phyloP scores from a whole-genome alignment of 2,888 invertebrate species.

The Panopea generosa region DNA sequence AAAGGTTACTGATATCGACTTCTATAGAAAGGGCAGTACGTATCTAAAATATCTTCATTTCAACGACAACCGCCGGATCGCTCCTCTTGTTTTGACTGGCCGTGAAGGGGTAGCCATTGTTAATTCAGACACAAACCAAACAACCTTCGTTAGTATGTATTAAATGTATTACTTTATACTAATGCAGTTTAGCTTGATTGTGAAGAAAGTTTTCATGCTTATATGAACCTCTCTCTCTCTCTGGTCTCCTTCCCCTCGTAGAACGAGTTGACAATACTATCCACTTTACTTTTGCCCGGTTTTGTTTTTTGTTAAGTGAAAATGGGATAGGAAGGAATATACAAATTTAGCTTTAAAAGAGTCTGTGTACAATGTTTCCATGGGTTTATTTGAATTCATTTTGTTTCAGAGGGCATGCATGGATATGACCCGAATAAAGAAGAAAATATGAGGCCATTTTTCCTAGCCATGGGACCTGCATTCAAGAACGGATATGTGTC shows the following conservation, averaged over 20 bases:
- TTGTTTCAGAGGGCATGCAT: slow-evolving; percentile 78
- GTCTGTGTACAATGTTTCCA: too few species aligned
- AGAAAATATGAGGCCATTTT: slow-evolving; percentile 89
- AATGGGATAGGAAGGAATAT: too few species aligned
- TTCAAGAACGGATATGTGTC: slow-evolving; percentile 73
- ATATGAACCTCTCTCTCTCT: too few species aligned
- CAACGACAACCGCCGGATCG: slow-evolving; percentile 76
- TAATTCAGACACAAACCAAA: background rate
- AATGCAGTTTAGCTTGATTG: too few species aligned
- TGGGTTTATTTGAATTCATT: too few species aligned
- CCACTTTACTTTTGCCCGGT: too few species aligned
- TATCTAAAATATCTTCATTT: slow-evolving; percentile 77
- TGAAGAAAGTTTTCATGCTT: too few species aligned
- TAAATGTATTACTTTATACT: background rate
- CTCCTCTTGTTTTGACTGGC: slow-evolving; percentile 75
- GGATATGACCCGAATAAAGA: slow-evolving; percentile 85
- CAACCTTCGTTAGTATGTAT: background rate
- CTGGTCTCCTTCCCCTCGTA: too few species aligned
- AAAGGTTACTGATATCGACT: slow-evolving; percentile 58
- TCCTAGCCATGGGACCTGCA: slow-evolving; percentile 88
- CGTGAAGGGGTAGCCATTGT: slow-evolving; percentile 68
- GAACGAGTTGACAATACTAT: too few species aligned
- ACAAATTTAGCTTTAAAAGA: too few species aligned
- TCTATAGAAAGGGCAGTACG: slow-evolving; percentile 71
- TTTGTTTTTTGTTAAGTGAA: too few species aligned